Conservation (phyloP, 2,888 invertebrate genomes). For the Hemithea aestivaria region DNA sequence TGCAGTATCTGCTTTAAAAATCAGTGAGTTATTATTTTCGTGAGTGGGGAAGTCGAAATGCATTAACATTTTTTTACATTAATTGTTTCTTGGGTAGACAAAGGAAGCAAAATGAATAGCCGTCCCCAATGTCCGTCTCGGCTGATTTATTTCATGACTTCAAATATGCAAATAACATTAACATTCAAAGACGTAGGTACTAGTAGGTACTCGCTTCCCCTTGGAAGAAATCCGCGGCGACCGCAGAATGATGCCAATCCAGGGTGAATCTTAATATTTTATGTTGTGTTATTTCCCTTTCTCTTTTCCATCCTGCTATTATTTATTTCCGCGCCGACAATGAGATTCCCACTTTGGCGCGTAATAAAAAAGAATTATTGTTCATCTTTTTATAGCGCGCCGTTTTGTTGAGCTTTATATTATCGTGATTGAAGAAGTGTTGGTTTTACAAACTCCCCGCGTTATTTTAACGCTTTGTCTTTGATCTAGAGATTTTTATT, state of each 20-base stretch:
- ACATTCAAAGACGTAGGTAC: constrained; percentile 75
- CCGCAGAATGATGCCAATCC: constrained; percentile 77
- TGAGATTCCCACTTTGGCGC: constrained; percentile 78
- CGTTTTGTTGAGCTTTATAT: constrained; percentile 72
- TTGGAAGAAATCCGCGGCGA: constrained; percentile 63
- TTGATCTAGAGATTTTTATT: constrained; percentile 1
- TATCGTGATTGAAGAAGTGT: constrained; percentile 63
- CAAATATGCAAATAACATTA: constrained; percentile 79
- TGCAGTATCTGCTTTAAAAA: constrained; percentile 6
- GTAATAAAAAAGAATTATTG: constrained; percentile 79
- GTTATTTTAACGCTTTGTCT: constrained; percentile 21
- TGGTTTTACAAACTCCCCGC: constrained; percentile 35
- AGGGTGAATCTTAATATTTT: constrained; percentile 78
- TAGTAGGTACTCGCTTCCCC: constrained; percentile 43
- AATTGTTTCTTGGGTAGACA: constrained; percentile 69
- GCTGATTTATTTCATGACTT: constrained; percentile 79
- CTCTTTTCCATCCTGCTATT: constrained; percentile 74
- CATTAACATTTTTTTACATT: constrained; percentile 54
- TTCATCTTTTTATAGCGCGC: constrained; percentile 73
- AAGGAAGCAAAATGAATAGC: constrained; percentile 67
- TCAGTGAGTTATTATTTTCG: constrained; percentile 13
- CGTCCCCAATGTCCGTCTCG: constrained; percentile 73
- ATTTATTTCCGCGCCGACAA: constrained; percentile 76
- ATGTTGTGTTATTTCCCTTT: constrained; percentile 77
- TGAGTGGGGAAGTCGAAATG: constrained; percentile 30